phyloP scores from a whole-genome alignment of 2,113 vertebrate species.

The Brevimyrus niger region DNA sequence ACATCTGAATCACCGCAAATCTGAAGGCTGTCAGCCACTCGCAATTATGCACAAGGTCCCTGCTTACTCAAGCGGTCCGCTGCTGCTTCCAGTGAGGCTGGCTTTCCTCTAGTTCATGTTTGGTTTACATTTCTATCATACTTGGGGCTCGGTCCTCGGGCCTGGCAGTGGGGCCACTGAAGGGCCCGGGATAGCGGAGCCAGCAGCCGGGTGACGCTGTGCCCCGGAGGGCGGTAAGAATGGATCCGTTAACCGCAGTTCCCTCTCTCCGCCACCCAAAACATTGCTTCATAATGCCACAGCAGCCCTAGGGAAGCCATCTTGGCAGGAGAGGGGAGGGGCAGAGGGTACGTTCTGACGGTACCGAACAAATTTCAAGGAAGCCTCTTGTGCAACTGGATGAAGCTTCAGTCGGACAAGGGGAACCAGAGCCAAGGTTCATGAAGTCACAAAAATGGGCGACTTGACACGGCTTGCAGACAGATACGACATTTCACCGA shows the following conservation, averaged over 20 bases:
- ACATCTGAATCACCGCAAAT: conserved; percentile 36
- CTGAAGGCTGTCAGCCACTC: conserved; percentile 29
- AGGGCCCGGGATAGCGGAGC: conserved; percentile 31
- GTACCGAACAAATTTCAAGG: background rate
- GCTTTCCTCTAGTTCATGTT: conserved; percentile 40
- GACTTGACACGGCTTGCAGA: background rate
- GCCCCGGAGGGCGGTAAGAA: background rate
- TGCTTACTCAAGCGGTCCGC: conserved; percentile 32
- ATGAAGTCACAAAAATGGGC: background rate
- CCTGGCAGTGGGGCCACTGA: conserved; percentile 42
- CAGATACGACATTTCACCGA: background rate
- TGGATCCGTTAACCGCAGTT: background rate
- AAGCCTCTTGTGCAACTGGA: background rate
- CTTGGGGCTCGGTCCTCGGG: conserved; percentile 41
- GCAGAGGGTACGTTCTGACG: background rate
- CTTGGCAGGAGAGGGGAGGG: background rate
- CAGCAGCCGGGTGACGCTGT: background rate
- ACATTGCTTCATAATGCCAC: background rate
- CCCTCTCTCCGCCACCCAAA: background rate
- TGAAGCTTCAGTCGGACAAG: background rate
- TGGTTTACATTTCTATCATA: conserved; percentile 61
- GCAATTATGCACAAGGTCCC: conserved; percentile 1
- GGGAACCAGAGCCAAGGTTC: background rate
- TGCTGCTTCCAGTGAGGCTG: conserved; percentile 37
- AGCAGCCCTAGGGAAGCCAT: background rate